Base-by-base conservation (phyloP, 2,888 invertebrate genomes). In the Sesia apiformis region DNA sequence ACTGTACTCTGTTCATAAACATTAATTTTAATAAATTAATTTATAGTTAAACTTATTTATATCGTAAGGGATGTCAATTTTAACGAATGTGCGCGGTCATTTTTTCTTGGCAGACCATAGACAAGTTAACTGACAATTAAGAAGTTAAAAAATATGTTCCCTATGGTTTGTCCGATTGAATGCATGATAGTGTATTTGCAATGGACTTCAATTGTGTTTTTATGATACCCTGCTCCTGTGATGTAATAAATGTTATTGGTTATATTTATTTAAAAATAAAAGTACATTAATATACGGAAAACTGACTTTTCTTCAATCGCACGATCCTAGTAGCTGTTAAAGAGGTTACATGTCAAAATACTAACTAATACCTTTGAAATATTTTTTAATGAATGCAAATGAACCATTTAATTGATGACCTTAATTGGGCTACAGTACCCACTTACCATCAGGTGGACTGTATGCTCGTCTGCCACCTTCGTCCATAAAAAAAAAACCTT, bases 191-290 rank as follows among this genome's bases (percentile, higher is more conserved):
- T 72, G 75, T 75, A 76, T 75, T 77, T 75, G 75, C 75, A 64
- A 72, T 68, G 65, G 74, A 74, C 68, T 66, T 62, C 66, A 64
- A 79, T 84, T 86, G 82, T 87, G 86, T 88, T 86, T 81, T 84
- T 80, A 86, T 81, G 78, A 81, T 87, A 87, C 88, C 88, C 88
- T 81, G 77, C 84, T 87, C 89, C 89, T 89, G 89, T 89, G 89
- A 89, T 89, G 85, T 88, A 88, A 86, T 88, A 88, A 86, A 88
- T 87, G 88, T 89, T 88, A 89, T 89, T 86, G 87, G 88, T 89
- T 88, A 88, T 89, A 88, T 88, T 89, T 88, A 88, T 88, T 89
- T 88, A 79, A 86, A 82, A 88, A 86, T 84, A 87, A 89, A 87
- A 86, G 70, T 85, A 86, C 84, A 84, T 84, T 86, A 87, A 84